Percentiles rank a stretch among this genome's conserved stretches.
These are phyloP conservation scores for Syrmaticus mikado DNA, from an alignment of 2,113 vertebrate genomes.

Conservation along the genomic window DNA sequence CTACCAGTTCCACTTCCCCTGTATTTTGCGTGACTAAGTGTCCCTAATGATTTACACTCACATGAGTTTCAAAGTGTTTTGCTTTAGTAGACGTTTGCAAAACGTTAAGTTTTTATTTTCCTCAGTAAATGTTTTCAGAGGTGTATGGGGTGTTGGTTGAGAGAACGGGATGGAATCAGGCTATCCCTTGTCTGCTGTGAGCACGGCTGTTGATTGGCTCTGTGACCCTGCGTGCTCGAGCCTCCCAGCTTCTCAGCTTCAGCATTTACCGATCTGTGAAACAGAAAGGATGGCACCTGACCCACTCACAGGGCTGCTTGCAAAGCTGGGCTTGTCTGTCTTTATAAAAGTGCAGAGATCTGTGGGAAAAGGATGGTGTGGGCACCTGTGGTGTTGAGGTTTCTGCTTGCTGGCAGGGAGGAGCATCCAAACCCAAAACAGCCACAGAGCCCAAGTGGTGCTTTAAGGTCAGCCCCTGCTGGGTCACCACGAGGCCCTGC, in stretches of 20 bases:
- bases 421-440: not conserved
- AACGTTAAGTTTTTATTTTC: not conserved
- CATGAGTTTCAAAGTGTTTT: not conserved
- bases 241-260: not conserved
- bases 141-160: not conserved
- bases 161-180: not conserved
- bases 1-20: rapidly evolving
- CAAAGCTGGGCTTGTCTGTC: not conserved
- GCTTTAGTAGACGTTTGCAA: not conserved
- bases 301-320: not conserved
- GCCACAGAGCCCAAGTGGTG: not conserved
- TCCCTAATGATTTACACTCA: not conserved
- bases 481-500: not conserved
- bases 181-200: not conserved
- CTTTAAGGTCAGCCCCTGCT: not conserved
- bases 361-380: not conserved
- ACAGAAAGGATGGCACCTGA: not conserved
- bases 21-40: not conserved
- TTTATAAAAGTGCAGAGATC: not conserved
- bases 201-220: not conserved
- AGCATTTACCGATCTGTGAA: not conserved
- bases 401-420: not conserved
- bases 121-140: not conserved
- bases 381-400: not conserved
- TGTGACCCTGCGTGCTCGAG: not conserved